These are phyloP conservation scores for Callyntrura sp. DNA, from an alignment of 2,888 invertebrate genomes.

Conservation along the genomic window DNA sequence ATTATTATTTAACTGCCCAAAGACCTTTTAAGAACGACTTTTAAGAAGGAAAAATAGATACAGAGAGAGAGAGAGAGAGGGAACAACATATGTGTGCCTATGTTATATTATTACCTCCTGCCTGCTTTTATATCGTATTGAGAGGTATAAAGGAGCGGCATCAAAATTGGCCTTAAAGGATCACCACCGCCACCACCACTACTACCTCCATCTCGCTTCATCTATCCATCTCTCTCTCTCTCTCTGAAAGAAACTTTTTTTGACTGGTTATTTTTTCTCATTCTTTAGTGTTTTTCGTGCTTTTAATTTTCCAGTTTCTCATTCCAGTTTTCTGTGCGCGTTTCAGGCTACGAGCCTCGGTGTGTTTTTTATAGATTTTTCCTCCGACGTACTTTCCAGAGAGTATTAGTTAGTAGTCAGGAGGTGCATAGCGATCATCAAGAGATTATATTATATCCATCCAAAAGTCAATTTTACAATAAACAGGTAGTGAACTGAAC, in stretches of 20 bases:
- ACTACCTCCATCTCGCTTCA: slow-evolving; percentile 32
- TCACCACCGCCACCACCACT: neutral
- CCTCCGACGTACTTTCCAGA: too few relatives aligned
- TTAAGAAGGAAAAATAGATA: neutral
- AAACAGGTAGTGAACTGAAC: neutral
- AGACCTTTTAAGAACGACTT: slow-evolving; percentile 72
- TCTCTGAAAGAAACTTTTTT: too few relatives aligned
- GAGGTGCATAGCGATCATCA: slow-evolving; percentile 19
- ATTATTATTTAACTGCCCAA: slow-evolving; percentile 70
- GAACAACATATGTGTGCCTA: neutral
- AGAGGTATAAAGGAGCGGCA: slow-evolving; percentile 9
- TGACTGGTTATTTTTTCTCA: slow-evolving; percentile 14
- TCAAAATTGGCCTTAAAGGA: slow-evolving; percentile 65
- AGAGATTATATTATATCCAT: neutral
- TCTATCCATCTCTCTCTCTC: slow-evolving; percentile 31
- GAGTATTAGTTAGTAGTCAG: too few relatives aligned
- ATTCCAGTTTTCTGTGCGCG: slow-evolving; percentile 77
- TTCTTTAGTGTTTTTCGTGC: slow-evolving; percentile 56
- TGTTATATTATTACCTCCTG: too few relatives aligned
- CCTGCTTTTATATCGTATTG: neutral
- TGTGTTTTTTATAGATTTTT: neutral
- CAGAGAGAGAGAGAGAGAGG: neutral
- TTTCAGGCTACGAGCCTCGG: slow-evolving; percentile 59
- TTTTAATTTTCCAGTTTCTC: slow-evolving; percentile 78
- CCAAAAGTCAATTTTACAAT: neutral